Evolutionary conservation across 2,888 invertebrate genomes (phyloP).

Genomic region (Netelia virgata): DNA sequence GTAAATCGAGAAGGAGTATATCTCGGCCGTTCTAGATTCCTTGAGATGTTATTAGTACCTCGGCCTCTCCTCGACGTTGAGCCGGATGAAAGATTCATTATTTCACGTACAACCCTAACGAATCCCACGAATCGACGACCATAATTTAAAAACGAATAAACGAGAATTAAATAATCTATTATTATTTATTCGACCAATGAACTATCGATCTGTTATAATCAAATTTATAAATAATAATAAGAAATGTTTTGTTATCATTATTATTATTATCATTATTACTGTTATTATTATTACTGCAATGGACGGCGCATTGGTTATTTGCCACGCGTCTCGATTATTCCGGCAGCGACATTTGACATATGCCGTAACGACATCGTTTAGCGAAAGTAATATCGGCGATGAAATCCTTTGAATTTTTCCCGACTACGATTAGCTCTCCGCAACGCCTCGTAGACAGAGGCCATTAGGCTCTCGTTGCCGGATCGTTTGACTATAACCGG

Average conservation of each 20-base stretch:
- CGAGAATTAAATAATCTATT: too few species aligned
- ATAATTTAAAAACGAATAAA: not conserved
- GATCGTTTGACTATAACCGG: conserved; percentile 26
- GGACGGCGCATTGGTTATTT: conserved; percentile 1
- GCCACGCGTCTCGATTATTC: conserved; percentile 36
- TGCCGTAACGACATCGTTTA: conserved; percentile 45
- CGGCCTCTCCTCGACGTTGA: conserved; percentile 1
- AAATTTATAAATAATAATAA: too few species aligned
- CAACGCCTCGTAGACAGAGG: conserved; percentile 45
- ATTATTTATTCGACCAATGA: too few species aligned
- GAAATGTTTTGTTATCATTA: too few species aligned
- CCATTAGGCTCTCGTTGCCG: conserved; percentile 56
- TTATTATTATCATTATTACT: too few species aligned
- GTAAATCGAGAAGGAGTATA: conserved; percentile 51
- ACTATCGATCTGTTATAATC: too few species aligned
- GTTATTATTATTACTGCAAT: too few species aligned
- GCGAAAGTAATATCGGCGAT: conserved; percentile 46
- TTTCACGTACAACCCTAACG: not conserved
- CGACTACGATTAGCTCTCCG: conserved; percentile 27
- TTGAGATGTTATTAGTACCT: conserved; percentile 16
- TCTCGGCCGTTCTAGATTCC: conserved; percentile 46
- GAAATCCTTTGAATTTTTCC: conserved; percentile 60
- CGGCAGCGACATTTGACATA: conserved; percentile 34
- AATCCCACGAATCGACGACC: not conserved
- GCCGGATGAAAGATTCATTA: conserved; percentile 26